Conservation (phyloP, 2,113 vertebrate genomes). For the Nothocercus nigrocapillus region DNA sequence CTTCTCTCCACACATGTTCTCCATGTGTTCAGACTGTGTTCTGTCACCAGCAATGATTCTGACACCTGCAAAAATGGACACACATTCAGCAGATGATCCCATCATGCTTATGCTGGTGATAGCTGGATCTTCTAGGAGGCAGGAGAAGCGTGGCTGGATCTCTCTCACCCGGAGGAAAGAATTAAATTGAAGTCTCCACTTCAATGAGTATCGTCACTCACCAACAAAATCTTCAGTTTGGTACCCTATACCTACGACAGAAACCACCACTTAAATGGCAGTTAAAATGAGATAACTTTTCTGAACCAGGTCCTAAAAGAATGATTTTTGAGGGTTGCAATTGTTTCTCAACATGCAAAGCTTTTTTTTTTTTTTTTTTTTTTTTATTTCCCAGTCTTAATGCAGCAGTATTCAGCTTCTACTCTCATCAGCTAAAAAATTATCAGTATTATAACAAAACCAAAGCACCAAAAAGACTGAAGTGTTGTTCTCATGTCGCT, state of each 20-base stretch:
- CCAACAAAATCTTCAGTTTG: too few species aligned
- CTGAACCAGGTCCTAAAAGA: background rate
- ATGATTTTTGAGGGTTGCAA: background rate
- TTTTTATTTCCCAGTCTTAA: background rate
- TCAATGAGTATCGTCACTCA: too few species aligned
- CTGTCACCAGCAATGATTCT: background rate
- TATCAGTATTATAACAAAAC: background rate
- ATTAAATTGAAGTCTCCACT: too few species aligned
- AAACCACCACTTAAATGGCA: accelerated
- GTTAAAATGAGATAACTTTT: background rate
- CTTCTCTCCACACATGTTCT: background rate
- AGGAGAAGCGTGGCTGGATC: too few species aligned
- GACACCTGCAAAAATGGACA: background rate
- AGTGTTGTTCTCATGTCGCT: background rate
- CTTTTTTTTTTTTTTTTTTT: background rate
- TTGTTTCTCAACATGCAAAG: background rate
- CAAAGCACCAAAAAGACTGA: background rate
- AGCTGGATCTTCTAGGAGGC: too few species aligned
- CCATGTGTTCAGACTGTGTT: background rate
- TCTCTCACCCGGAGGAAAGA: too few species aligned
- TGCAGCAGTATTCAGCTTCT: background rate
- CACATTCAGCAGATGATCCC: too few species aligned
- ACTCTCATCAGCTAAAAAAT: background rate
- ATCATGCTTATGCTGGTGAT: too few species aligned
- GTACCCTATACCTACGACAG: background rate